phyloP scores from a whole-genome alignment of 23 tunicate genomes.

The Corella eumyota region DNA sequence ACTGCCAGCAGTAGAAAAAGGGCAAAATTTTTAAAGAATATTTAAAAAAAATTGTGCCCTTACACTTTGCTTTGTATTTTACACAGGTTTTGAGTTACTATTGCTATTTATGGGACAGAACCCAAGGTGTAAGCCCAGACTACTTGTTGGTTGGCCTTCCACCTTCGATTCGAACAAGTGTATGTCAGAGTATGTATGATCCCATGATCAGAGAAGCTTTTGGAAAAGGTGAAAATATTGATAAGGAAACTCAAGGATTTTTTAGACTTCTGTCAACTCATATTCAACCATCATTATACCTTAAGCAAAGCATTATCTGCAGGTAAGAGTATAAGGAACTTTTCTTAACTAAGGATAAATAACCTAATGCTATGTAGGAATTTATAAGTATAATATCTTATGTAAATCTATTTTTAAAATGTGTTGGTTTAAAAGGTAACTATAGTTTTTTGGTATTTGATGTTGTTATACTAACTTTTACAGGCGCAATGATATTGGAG shows the following conservation, averaged over 20 bases:
- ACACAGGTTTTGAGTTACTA: conserved; percentile 68
- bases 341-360: too few relatives aligned
- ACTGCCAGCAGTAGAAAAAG: too few relatives aligned
- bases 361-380: too few relatives aligned
- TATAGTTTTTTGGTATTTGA: too few relatives aligned
- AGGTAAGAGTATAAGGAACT: conserved; percentile 44
- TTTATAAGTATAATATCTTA: too few relatives aligned
- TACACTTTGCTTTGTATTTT: neutral
- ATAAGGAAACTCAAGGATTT: conserved; percentile 72
- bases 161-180: conserved; percentile 61
- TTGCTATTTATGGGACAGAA: conserved; percentile 84
- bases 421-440: too few relatives aligned
- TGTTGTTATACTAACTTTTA: too few relatives aligned
- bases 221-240: conserved; percentile 9
- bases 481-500: conserved; percentile 75
- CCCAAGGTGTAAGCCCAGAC: conserved; percentile 81
- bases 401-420: too few relatives aligned
- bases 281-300: conserved; percentile 45
- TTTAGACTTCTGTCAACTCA: conserved; percentile 67
- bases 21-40: too few relatives aligned
- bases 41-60: too few relatives aligned
- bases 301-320: conserved; percentile 63
- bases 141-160: conserved; percentile 59
- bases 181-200: conserved; percentile 89
- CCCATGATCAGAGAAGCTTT: conserved; percentile 71